phyloP scores from a whole-genome alignment of 2,797 vertebrate species.

The Ctenochaetus hawaiiensis region DNA sequence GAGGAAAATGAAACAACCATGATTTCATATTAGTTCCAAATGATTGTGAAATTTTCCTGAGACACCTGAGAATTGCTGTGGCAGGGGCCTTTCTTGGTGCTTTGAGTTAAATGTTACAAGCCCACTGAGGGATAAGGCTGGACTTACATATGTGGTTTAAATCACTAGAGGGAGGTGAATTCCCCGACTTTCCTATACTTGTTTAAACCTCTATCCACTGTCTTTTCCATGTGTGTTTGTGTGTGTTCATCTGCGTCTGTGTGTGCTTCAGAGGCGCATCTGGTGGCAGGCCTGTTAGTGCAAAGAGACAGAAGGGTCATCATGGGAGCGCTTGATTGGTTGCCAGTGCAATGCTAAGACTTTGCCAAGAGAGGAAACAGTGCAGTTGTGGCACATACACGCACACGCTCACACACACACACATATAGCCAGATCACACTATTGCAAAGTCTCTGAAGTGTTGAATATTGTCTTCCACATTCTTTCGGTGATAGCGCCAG shows the following conservation, averaged over 20 bases:
- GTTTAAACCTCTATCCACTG: constrained; percentile 61
- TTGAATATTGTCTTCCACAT: constrained; percentile 63
- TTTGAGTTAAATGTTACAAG: constrained; percentile 65
- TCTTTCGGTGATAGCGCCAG: constrained; percentile 47
- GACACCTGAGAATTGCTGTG: constrained; percentile 66
- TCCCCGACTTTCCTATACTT: constrained; percentile 65
- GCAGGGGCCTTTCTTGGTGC: constrained; percentile 51
- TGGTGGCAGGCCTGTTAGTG: constrained; percentile 86
- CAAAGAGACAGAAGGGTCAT: constrained; percentile 85
- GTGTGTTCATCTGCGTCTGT: constrained; percentile 40
- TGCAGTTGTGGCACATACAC: constrained; percentile 78
- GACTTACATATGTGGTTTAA: constrained; percentile 65
- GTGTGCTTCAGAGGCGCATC: constrained; percentile 82
- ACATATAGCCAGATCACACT: constrained; percentile 68
- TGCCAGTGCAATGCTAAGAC: constrained; percentile 80
- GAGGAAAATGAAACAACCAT: constrained; percentile 75
- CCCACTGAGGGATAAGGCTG: constrained; percentile 49
- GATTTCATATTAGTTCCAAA: constrained; percentile 82
- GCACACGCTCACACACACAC: constrained; percentile 61
- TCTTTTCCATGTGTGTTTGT: constrained; percentile 51
- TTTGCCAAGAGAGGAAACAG: constrained; percentile 81
- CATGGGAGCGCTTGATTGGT: constrained; percentile 84
- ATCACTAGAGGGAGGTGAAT: constrained; percentile 62
- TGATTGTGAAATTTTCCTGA: constrained; percentile 75
- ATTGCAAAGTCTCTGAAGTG: constrained; percentile 57